Base-by-base conservation (phyloP, 2,888 invertebrate species). In the Coenonympha glycerion region DNA sequence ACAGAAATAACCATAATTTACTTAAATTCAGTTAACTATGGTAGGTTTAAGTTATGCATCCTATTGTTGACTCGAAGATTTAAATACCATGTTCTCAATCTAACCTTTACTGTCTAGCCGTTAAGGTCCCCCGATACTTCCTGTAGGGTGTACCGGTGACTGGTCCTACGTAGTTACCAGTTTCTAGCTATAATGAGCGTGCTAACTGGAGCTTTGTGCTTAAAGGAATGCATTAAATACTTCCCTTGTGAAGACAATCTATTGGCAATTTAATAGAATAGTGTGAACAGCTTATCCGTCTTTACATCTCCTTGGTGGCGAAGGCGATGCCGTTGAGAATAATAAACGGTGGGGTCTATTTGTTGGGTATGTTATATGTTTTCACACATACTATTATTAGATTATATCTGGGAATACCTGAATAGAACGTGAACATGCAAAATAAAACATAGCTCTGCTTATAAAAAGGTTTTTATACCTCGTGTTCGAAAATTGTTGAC, bases 181-280 rank as follows among this genome's bases (percentile, higher is more conserved):
- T 74, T 74, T 68, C 66, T 57, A 58, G 62, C 70, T 67, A 71
- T 82, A 83, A 81, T 81, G 76, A 79, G 73, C 70, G 63, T 62
- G 56, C 68, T 74, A 76, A 79, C 74, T 73, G 69, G 73, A 68
- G 69, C 69, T 76, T 71, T 71, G 70, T 69, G 65, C 61, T 55
- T 52, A 59, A n/a, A n/a, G 73, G 74, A 77, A 78, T 75, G 69
- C 59, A 60, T 55, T 56, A 52, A 55, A 57, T 57, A 57, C 50
- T 55, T 57, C 55, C 49, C 52, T 22, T 33, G 52, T 46, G 54
- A 47, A 55, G 45, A 53, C 52, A 52, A 58, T 58, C 56, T 56
- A 55, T 57, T 56, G 53, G 41, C 49, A 52, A 56, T 58, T 52
- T 52, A 50, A 56, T 52, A 49, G 52, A 54, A 47, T 47, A 24